Conservation (phyloP, 92 coral and sea anemone species). For the Porites divaricata region DNA sequence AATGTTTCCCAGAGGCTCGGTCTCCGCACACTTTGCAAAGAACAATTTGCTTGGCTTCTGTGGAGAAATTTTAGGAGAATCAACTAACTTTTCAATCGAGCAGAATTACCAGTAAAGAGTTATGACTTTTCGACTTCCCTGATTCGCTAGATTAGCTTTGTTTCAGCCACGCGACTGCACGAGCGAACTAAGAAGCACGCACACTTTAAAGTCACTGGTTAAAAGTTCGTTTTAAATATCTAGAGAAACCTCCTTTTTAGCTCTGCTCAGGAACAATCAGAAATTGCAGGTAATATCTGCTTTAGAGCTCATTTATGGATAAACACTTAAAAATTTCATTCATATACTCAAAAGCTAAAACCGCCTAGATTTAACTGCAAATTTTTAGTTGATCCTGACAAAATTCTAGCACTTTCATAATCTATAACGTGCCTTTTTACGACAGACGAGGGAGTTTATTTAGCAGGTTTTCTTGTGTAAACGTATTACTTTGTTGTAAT, state of each 20-base stretch:
- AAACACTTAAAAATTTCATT: neutral
- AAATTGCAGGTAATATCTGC: neutral
- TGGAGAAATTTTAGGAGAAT: neutral
- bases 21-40: slow-evolving; percentile 96
- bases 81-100: neutral
- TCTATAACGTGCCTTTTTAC: neutral
- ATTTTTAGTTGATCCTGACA: slow-evolving; percentile 27
- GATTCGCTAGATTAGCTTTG: slow-evolving; percentile 30
- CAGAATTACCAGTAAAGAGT: neutral
- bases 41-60: slow-evolving; percentile 77
- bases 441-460: neutral
- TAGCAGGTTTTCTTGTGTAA: slow-evolving; percentile 5
- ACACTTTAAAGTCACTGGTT: neutral
- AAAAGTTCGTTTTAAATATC: neutral
- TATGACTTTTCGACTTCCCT: slow-evolving; percentile 45
- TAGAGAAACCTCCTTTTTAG: neutral
- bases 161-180: slow-evolving; percentile 37
- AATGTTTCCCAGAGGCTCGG: slow-evolving; percentile 96
- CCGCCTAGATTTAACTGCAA: neutral
- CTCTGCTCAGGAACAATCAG: neutral
- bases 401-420: neutral
- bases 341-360: neutral
- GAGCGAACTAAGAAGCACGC: neutral
- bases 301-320: neutral
- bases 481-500: slow-evolving; percentile 20